Conservation (phyloP, 2,113 vertebrate genomes). For the Pachyramphus minor region DNA sequence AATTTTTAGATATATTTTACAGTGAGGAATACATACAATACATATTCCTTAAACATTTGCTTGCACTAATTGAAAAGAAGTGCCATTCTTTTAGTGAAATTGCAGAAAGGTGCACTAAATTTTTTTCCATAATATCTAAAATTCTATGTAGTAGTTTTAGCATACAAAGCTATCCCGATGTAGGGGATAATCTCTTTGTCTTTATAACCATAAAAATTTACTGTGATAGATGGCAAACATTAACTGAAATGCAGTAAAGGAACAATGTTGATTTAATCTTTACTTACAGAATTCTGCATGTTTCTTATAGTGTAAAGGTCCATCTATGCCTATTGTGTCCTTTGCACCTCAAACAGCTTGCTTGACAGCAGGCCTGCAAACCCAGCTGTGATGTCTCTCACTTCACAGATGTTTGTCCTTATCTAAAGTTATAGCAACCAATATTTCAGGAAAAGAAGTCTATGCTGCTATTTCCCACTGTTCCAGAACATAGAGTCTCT, state of each 20-base stretch:
- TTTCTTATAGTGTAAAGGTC: background rate
- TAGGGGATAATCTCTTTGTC: background rate
- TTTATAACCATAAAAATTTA: background rate
- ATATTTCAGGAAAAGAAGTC: background rate
- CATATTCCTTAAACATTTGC: background rate
- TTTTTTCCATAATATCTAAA: background rate
- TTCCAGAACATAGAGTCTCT: background rate
- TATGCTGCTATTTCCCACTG: background rate
- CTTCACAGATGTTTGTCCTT: background rate
- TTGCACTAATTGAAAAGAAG: background rate
- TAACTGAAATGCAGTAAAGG: background rate
- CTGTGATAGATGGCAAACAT: background rate
- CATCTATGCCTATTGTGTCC: background rate
- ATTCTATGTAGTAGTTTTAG: background rate
- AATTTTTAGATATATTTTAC: background rate
- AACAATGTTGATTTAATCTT: background rate
- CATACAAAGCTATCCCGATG: background rate
- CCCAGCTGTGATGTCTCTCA: background rate
- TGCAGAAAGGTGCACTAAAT: background rate
- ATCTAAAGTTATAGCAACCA: background rate
- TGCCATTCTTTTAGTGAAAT: background rate
- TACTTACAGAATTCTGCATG: background rate
- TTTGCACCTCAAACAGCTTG: background rate
- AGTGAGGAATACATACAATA: background rate
- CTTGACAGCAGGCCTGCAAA: background rate